Evolutionary conservation across 2,888 invertebrate genomes (phyloP).

Genomic region (Hirtodrosophila histrioides): DNA sequence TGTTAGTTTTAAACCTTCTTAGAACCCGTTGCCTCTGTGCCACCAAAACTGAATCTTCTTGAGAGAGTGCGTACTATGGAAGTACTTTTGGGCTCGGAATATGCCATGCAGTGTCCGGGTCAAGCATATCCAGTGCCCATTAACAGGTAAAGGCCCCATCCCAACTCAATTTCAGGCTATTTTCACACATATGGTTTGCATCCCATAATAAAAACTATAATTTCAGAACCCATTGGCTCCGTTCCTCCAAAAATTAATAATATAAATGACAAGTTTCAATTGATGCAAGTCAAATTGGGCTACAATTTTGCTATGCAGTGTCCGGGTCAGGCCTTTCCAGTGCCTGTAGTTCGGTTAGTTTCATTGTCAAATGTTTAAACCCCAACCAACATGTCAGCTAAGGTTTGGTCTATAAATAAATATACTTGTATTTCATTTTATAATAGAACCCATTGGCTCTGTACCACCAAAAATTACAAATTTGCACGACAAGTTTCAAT

Average conservation of each 20-base stretch:
- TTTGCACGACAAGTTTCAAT: slow-evolving; percentile 84
- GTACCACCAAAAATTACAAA: slow-evolving; percentile 87
- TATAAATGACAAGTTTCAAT: slow-evolving; percentile 84
- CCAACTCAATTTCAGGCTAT: slow-evolving; percentile 91
- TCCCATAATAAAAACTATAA: background rate
- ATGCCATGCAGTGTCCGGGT: slow-evolving; percentile 90
- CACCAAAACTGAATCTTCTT: slow-evolving; percentile 88
- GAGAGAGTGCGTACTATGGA: slow-evolving; percentile 87
- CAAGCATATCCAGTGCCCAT: slow-evolving; percentile 89
- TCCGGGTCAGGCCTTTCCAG: slow-evolving; percentile 90
- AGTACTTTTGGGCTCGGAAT: slow-evolving; percentile 84
- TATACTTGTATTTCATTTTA: background rate
- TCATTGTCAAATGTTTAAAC: background rate
- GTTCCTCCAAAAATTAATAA: slow-evolving; percentile 87
- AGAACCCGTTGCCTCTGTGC: slow-evolving; percentile 86
- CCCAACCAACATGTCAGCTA: slow-evolving; percentile 32
- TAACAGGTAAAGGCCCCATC: slow-evolving; percentile 86
- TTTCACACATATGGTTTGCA: slow-evolving; percentile 8
- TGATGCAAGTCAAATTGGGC: slow-evolving; percentile 66
- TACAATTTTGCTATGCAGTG: slow-evolving; percentile 88
- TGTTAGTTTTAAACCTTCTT: slow-evolving; percentile 20
- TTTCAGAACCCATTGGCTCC: slow-evolving; percentile 85
- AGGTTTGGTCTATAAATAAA: background rate
- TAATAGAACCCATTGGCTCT: slow-evolving; percentile 85
- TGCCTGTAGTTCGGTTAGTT: slow-evolving; percentile 88